Percentiles rank a stretch among this genome's conserved stretches.
Evolutionary conservation across 2,888 invertebrate genomes (phyloP).

Genomic region (Listrodromus nycthemerus): DNA sequence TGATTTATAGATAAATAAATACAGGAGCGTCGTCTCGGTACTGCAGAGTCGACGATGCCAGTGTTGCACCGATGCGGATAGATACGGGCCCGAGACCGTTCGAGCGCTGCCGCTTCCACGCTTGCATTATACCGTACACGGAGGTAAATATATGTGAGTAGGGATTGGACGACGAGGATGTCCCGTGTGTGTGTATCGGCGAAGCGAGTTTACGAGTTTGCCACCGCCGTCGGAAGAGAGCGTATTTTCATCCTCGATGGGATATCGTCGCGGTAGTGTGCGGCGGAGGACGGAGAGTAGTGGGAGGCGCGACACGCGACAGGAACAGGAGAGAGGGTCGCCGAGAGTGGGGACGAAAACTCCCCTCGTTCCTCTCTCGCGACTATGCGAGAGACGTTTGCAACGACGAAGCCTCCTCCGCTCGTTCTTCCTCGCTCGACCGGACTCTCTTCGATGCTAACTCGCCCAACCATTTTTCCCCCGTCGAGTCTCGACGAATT

Average conservation of each 20-base stretch:
- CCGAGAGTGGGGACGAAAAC: constrained; percentile 61
- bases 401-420: constrained; percentile 34
- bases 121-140: neutral
- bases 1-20: neutral
- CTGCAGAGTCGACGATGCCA: constrained; percentile 17
- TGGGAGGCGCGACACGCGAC: constrained; percentile 84
- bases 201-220: constrained; percentile 61
- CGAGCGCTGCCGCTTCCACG: constrained; percentile 5
- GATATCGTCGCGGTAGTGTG: constrained; percentile 65
- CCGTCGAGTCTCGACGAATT: neutral
- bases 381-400: constrained; percentile 63
- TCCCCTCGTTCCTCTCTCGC: constrained; percentile 62
- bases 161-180: constrained; percentile 27
- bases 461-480: constrained; percentile 34
- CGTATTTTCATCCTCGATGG: constrained; percentile 40
- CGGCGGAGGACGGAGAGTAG: constrained; percentile 75
- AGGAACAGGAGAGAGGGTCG: constrained; percentile 75
- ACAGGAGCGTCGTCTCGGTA: neutral
- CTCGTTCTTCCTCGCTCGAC: constrained; percentile 52
- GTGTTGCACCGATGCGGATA: constrained; percentile 20
- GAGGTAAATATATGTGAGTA: constrained; percentile 14
- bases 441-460: constrained; percentile 25
- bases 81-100: neutral
- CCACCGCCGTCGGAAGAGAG: constrained; percentile 40
- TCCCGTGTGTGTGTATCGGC: constrained; percentile 45